Evolutionary conservation across 2,797 vertebrate species (phyloP), one percentile per base, ranked within the genome.

Genomic region (Malurus splendens): DNA sequence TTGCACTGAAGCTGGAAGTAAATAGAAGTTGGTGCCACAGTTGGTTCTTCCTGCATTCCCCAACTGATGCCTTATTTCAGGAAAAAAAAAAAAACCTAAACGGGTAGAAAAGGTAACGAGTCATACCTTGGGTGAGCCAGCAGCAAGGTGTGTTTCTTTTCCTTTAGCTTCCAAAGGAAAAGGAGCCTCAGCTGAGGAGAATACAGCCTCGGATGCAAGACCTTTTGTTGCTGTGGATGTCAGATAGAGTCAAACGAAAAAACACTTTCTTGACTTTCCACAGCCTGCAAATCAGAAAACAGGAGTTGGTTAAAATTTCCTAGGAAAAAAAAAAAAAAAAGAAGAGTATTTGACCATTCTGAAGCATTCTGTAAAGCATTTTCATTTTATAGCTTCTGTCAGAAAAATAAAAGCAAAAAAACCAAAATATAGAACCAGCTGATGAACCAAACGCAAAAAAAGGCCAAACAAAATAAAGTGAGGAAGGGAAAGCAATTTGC

Each of bases 21-120:
- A 94, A 93, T 93, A 93, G 85, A 93, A 82, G 70, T 92, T 93
- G 82, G 47, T 90, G 90, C 76, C 73, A 56, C 80, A 89, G 66
- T 78, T 89, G 55, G 18, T 89, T 93, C 85, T 89, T 94, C 41
- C 52, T 48, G 14, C 56, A 10, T 81, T 90, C 51, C 70, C 44
- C 67, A 70, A 48, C 14, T 86, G 82, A 68, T 6, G 15, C 66
- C 38, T 76, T 28, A 28, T 92, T 93, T 77, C 44, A 41, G 56
- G 7, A 13, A 39, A 18, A 33, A 62, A 39, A 47, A n/a, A 33
- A 15, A 20, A 2, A 62, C 25, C n/a, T 15, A 57, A 82, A 44
- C 4, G 7, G 25, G 33, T 64, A 70, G 72, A 47, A 67, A 77
- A 92, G 68, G 67, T 82, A 86, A 39, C 56, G 22, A 36, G 28